Conservation (phyloP, 2,797 vertebrate genomes). For the Coluber constrictor region DNA sequence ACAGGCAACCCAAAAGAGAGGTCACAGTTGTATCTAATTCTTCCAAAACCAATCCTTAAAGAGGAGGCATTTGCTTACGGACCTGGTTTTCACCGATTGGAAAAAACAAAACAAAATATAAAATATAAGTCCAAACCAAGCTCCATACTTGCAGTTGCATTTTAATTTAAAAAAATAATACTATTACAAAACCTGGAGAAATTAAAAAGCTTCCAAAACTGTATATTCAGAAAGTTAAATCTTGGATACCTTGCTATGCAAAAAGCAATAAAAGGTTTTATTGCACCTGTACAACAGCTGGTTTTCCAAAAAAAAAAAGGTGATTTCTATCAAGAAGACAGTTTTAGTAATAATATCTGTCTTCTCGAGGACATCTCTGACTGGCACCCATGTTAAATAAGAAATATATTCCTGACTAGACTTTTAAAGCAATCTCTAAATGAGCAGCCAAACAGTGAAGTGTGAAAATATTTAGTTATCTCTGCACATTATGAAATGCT, state of each 20-base stretch:
- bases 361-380: too few relatives aligned
- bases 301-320: not conserved
- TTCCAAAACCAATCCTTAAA: not conserved
- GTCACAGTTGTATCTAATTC: not conserved
- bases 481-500: rapidly evolving
- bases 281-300: not conserved
- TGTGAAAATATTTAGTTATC: not conserved
- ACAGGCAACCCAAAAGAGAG: not conserved
- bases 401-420: not conserved
- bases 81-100: not conserved
- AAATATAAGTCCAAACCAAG: not conserved
- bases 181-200: not conserved
- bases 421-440: not conserved
- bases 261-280: not conserved
- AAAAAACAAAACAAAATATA: not conserved
- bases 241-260: not conserved
- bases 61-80: not conserved
- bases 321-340: not conserved
- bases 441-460: not conserved
- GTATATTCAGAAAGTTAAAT: not conserved
- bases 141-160: not conserved
- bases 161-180: not conserved
- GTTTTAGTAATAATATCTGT: not conserved
- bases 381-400: not conserved
- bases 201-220: not conserved